Percentiles rank a stretch among this genome's conserved stretches.
Evolutionary conservation across 2,113 vertebrate genomes (phyloP).

Genomic region (Anseranas semipalmata): DNA sequence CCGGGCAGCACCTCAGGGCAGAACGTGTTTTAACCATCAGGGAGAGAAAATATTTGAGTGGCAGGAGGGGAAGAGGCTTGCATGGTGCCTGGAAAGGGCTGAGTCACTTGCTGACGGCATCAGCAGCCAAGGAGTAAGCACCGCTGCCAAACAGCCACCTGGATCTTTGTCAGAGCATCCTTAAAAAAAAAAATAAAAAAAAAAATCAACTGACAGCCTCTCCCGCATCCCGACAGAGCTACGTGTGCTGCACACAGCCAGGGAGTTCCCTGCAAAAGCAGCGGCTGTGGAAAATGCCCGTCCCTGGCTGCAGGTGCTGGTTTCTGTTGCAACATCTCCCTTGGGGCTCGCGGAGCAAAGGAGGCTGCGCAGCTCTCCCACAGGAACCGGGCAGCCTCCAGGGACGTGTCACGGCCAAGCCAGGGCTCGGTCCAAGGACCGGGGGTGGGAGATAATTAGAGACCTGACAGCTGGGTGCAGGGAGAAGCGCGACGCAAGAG

Average conservation of each 20-base stretch:
- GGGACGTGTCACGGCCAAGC: background rate
- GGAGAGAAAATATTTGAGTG: background rate
- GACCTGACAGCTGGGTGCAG: background rate
- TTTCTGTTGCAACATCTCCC: conserved; percentile 27
- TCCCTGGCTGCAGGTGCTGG: conserved; percentile 43
- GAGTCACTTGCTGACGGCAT: background rate
- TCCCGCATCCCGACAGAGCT: background rate
- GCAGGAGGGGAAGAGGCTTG: background rate
- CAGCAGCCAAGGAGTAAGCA: background rate
- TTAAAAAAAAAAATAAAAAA: background rate
- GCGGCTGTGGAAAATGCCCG: background rate
- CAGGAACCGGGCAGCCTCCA: conserved; percentile 25
- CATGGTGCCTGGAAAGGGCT: conserved; percentile 6
- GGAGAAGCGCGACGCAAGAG: background rate
- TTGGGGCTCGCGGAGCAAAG: background rate
- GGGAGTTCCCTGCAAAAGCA: background rate
- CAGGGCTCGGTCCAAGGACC: background rate
- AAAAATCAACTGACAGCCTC: background rate
- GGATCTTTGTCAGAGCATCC: conserved; percentile 1
- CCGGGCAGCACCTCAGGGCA: background rate
- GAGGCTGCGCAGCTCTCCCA: background rate
- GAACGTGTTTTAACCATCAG: background rate
- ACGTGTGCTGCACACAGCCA: background rate
- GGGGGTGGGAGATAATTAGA: conserved; percentile 24
- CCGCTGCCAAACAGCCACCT: conserved; percentile 25